A percentile compares a stretch with the other conserved stretches of the same genome.
phyloP scores from a whole-genome alignment of 2,113 vertebrate genomes.

The Heliornis fulica region DNA sequence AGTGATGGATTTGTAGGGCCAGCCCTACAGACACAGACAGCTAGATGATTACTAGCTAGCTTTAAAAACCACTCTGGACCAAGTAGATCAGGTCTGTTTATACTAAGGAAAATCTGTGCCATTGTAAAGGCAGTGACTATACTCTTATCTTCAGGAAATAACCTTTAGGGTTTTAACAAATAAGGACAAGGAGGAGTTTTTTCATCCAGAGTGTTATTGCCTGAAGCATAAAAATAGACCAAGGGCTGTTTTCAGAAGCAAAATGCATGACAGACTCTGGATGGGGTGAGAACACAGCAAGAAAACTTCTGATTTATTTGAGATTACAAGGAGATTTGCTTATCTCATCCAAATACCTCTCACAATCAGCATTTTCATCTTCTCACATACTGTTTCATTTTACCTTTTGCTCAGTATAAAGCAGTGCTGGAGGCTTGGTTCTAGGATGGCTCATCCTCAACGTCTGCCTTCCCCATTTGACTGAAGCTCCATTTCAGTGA shows the following conservation, averaged over 20 bases:
- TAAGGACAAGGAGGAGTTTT: not conserved
- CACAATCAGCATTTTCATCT: not conserved
- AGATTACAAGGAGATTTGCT: not conserved
- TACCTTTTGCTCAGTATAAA: slow-evolving; percentile 35
- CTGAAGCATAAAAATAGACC: not conserved
- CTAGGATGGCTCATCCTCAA: not conserved
- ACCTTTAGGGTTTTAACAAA: not conserved
- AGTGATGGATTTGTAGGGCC: not conserved
- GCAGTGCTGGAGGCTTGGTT: not conserved
- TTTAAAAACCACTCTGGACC: not conserved
- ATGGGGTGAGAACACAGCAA: not conserved
- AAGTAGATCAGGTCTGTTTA: not conserved
- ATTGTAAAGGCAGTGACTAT: not conserved
- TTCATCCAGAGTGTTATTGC: not conserved
- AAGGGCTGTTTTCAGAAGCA: not conserved
- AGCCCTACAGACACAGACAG: not conserved
- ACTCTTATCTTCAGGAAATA: not conserved
- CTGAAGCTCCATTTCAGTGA: not conserved
- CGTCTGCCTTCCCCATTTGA: not conserved
- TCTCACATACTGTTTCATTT: not conserved
- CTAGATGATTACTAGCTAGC: not conserved
- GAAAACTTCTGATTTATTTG: not conserved
- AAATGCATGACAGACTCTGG: rapidly evolving
- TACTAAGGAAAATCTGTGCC: not conserved
- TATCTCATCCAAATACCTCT: not conserved